These are phyloP conservation scores for Aphodius sticticus DNA, from an alignment of 2,888 invertebrate species.

Conservation along the genomic window DNA sequence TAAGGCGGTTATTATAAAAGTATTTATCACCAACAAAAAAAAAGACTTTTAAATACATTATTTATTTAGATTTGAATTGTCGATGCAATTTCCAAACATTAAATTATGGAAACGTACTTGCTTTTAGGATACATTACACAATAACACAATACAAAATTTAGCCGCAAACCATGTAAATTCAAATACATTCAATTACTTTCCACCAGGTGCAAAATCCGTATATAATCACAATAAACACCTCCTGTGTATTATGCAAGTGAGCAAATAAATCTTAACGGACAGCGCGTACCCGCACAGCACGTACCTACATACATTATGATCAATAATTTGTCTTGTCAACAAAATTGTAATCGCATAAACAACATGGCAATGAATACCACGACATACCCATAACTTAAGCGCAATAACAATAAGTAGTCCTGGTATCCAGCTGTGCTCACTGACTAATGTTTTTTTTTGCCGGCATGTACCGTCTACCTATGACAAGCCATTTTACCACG, in stretches of 20 bases:
- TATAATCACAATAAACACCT: neutral
- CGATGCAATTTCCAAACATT: too few relatives aligned
- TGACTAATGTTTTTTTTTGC: neutral
- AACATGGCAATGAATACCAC: neutral
- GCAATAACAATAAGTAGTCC: neutral
- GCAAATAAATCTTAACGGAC: neutral
- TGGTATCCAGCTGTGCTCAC: neutral
- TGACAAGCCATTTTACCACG: neutral
- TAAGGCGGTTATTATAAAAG: too few relatives aligned
- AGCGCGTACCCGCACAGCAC: neutral
- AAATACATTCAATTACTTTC: neutral
- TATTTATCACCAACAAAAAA: too few relatives aligned
- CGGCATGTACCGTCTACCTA: neutral
- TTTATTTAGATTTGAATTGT: too few relatives aligned
- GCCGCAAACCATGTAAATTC: neutral
- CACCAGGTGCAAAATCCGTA: neutral
- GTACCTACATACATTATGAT: neutral
- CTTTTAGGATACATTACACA: neutral
- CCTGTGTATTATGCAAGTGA: neutral
- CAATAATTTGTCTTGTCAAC: conserved; percentile 4
- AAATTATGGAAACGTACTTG: neutral
- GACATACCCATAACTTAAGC: neutral
- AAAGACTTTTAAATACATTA: too few relatives aligned
- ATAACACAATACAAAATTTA: too few relatives aligned
- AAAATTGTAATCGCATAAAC: conserved; percentile 4